Percentiles rank a stretch among this genome's conserved stretches.
Evolutionary conservation across 2,113 vertebrate species (phyloP).

Genomic region (Pygathrix nemaeus): DNA sequence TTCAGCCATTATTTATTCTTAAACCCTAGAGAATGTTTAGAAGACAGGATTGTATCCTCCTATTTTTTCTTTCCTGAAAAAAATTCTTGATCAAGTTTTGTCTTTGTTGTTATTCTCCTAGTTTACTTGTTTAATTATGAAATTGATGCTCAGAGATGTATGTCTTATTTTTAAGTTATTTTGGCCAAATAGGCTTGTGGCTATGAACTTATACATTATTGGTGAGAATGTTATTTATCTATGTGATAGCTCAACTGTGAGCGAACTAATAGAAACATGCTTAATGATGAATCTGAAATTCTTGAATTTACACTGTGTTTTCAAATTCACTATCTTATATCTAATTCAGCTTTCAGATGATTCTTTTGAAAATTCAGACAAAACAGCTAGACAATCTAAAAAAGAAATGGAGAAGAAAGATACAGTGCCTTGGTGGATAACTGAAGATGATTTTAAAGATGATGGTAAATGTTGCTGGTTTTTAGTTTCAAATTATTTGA

Average conservation of each 20-base stretch:
- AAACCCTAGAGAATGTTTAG: not conserved
- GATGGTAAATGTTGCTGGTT: slow-evolving; percentile 80
- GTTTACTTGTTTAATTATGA: slow-evolving; percentile 18
- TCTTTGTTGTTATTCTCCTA: not conserved
- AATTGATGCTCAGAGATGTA: not conserved
- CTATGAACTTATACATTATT: not conserved
- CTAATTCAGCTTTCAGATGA: slow-evolving; percentile 94
- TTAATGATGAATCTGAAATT: not conserved
- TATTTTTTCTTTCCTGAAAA: not conserved
- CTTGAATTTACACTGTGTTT: not conserved
- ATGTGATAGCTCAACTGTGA: not conserved
- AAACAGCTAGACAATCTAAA: slow-evolving; percentile 77
- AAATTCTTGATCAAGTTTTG: not conserved
- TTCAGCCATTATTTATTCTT: not conserved
- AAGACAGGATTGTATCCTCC: not conserved
- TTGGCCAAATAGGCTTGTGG: not conserved
- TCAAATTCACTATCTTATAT: not conserved
- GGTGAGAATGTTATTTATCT: not conserved
- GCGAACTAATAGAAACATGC: not conserved
- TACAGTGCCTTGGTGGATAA: slow-evolving; percentile 87
- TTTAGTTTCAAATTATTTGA: slow-evolving; percentile 71
- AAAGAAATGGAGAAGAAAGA: slow-evolving; percentile 83
- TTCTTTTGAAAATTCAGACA: slow-evolving; percentile 87
- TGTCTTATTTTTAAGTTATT: slow-evolving; percentile 1
- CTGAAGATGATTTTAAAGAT: slow-evolving; percentile 83